Evolutionary conservation across 2,888 invertebrate species (phyloP).

Genomic region (Anagyrus pseudococci): DNA sequence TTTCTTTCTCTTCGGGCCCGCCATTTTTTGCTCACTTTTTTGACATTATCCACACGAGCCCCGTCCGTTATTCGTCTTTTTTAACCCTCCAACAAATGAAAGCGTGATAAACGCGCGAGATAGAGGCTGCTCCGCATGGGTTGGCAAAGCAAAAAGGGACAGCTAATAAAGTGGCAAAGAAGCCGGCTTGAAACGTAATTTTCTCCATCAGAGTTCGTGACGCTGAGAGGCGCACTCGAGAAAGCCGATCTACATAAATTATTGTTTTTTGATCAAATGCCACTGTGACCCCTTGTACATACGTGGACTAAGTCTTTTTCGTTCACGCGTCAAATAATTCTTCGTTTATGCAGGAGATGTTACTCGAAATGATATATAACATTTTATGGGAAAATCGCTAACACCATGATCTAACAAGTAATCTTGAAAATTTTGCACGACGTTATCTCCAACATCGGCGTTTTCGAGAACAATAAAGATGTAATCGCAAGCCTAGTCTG

Average conservation of each 20-base stretch:
- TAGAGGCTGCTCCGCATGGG: constrained; percentile 2
- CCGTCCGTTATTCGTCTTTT: constrained; percentile 3
- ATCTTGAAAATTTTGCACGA: too few relatives aligned
- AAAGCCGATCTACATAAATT: background rate
- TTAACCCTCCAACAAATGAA: constrained; percentile 16
- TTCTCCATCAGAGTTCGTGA: too few relatives aligned
- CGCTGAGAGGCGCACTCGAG: background rate
- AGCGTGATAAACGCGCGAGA: constrained; percentile 2
- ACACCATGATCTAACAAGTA: too few relatives aligned
- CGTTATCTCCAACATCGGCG: too few relatives aligned
- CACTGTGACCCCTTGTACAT: background rate
- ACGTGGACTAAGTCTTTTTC: background rate
- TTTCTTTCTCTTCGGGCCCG: background rate
- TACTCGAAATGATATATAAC: too few relatives aligned
- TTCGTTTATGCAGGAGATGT: background rate
- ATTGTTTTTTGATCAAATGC: background rate
- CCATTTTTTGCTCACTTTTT: background rate
- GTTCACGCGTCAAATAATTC: background rate
- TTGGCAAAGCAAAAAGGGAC: background rate
- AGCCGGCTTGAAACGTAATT: background rate
- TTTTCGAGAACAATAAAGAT: too few relatives aligned
- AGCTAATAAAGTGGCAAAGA: background rate
- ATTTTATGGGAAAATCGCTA: too few relatives aligned
- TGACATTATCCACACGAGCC: background rate
- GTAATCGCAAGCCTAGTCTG: too few relatives aligned